Base-by-base conservation (phyloP, 1,140 invertebrate genomes). In the Bombus breviceps region DNA sequence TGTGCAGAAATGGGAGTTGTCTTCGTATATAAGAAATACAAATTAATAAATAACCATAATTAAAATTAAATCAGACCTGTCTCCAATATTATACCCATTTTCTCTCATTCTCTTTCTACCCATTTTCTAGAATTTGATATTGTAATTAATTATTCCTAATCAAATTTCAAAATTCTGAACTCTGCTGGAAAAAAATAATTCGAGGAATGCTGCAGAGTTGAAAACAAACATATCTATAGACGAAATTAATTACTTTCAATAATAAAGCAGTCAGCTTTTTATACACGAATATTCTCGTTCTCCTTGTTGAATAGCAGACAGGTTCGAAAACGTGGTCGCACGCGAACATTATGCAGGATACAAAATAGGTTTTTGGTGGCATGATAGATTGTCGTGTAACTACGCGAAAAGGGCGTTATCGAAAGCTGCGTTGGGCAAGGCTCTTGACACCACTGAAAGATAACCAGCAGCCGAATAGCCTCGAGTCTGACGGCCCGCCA, bases 371-470 rank as follows among this genome's bases (percentile, higher is more conserved):
- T 68, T 34, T 75, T 59, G 77, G 84, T 28, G 25, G 64, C 72
- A 75, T 71, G 76, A 82, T 89, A 83, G 79, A 89, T 77, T 68
- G 84, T 59, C 80, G 53, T 78, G 85, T 86, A 89, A 89, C 85
- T 89, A 86, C 76, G 80, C 47, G 85, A 86, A 57, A 77, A 80
- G 83, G 89, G 85, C 83, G 74, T 89, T 90, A 91, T 92, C 90
- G 81, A 68, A 77, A 71, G 86, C 34, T 39, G 88, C 77, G 85
- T 86, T 86, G 73, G 62, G 83, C 86, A 72, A 74, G 80, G 87
- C 85, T 91, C 90, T 91, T 91, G 91, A 91, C 91, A 87, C 85
- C 73, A 78, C 76, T 85, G 77, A 88, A 86, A 89, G 89, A 92
- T 91, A 90, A 88, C 85, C 85, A 39, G 71, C 78, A 86, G 62